Evolutionary conservation across 2,888 invertebrate genomes (phyloP), one percentile per base, ranked within the genome.

Genomic region (Drosophila aldrichi): DNA sequence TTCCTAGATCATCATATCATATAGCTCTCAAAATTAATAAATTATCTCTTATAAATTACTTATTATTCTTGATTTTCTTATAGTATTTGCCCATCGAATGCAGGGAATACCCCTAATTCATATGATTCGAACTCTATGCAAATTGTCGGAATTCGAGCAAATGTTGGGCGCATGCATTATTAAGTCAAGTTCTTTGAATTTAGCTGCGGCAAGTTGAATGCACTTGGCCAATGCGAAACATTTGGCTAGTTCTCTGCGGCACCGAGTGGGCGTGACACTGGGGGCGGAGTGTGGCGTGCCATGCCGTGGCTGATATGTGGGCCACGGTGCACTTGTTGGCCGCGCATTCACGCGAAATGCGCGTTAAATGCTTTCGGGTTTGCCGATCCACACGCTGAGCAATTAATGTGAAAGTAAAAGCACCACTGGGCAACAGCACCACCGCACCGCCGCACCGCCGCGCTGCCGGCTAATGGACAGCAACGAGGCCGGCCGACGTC

Each of bases 321-420:
- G 48, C 48, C 48, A 48, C 10, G 55, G 10, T 8, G 22, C 60
- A 58, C 67, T 64, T 55, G 61, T 67, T 64, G 48, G 60, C 44
- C 12, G 61, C 43, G 60, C 68, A 69, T 79, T 82, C 82, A 85
- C 80, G 86, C 82, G 78, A 82, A 86, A 70, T 65, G 49, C 68
- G 77, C 77, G 83, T 86, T 80, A 73, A 82, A 80, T 69, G 75
- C 73, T 80, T 77, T 73, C 64, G 49, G 66, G 70, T 69, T 68
- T 70, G 62, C 36, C 57, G 5, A 43, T 43, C 43, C 46, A 32
- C 41, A 41, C 36, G 40, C 25, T 46, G 74, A 44, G 60, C 79
- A 81, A 83, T 79, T 81, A 85, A 70, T 77, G 52, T 66, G 77
- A 70, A 82, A 77, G 86, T 79, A 66, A 82, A 86, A 77, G 69